Evolutionary conservation across 2,113 vertebrate genomes (phyloP).

Genomic region (Diphyllodes magnificus): DNA sequence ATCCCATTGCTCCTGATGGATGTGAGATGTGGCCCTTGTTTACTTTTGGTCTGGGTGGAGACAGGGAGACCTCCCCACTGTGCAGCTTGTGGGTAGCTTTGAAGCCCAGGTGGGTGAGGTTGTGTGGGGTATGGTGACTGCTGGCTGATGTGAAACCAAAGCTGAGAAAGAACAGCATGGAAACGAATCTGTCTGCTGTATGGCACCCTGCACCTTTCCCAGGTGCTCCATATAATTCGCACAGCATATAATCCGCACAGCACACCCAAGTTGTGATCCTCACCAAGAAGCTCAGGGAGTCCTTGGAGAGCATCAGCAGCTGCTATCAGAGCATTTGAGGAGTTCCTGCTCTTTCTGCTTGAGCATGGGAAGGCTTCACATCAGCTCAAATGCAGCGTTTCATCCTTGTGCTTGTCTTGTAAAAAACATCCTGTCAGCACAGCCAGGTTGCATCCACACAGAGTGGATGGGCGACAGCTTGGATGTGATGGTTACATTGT

Average conservation of each 20-base stretch:
- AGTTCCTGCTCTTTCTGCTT: neutral
- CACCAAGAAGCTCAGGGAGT: neutral
- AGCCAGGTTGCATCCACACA: neutral
- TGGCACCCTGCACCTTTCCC: neutral
- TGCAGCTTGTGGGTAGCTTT: neutral
- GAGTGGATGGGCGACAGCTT: neutral
- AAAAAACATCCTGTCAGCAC: neutral
- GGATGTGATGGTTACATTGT: neutral
- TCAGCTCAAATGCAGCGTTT: rapidly evolving
- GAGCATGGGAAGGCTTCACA: neutral
- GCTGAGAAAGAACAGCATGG: neutral
- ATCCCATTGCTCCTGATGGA: neutral
- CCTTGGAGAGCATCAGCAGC: neutral
- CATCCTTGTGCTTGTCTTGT: neutral
- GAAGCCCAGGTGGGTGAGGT: neutral
- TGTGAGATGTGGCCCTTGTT: neutral
- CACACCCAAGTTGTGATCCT: rapidly evolving
- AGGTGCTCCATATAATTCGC: rapidly evolving
- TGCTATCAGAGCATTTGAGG: neutral
- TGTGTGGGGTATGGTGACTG: rapidly evolving
- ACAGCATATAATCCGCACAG: rapidly evolving
- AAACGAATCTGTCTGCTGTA: neutral
- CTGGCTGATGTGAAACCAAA: neutral
- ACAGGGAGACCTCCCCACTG: neutral
- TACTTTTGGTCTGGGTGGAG: neutral